Base-by-base conservation (phyloP, 2,888 invertebrate genomes). In the Polyommatus icarus region DNA sequence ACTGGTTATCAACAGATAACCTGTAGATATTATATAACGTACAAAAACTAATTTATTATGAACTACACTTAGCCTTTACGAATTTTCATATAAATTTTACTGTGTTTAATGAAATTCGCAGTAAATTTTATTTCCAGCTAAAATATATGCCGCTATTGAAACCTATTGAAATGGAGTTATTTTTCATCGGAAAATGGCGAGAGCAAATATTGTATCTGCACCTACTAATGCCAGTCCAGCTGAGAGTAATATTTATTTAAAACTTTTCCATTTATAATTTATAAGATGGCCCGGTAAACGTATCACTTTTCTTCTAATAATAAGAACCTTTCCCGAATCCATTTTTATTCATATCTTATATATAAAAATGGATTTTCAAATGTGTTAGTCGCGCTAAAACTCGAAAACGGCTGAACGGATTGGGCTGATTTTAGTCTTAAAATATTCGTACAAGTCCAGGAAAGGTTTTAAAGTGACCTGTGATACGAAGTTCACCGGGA, bases 241-340 rank as follows among this genome's bases (percentile, higher is more conserved):
- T 71, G 18, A 32, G 71, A 36, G n/a, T 36, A 36, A n/a, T 71
- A 71, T 71, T 36, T 18, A 24, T 61, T 61, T 71, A 71, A 71
- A 71, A 71, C 10, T 24, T 54, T 54, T 54, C 15, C 32, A 71
- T 32, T 71, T 71, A 40, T 40, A 10, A 40, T 40, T 40, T 40
- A 36, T 7, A 7, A 36, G 36, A 36, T 36, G 8, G 8, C 36
- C 36, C 36, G 7, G 7, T 36, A 36, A 36, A 7, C 7, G 36
- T 36, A 36, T 36, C 7, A 36, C 36, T 36, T 36, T 36, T 36
- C 36, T 7, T 36, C 36, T 36, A 36, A 36, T 36, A 7, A 32
- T 32, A 32, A 8, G n/a, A 40, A 40, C 40, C 40, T 10, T 40
- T 0, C 40, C 8, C 1, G 40, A 40, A 10, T 10, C 10, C 8